Conservation (phyloP, 2,113 vertebrate species). For the Tamias sibiricus region DNA sequence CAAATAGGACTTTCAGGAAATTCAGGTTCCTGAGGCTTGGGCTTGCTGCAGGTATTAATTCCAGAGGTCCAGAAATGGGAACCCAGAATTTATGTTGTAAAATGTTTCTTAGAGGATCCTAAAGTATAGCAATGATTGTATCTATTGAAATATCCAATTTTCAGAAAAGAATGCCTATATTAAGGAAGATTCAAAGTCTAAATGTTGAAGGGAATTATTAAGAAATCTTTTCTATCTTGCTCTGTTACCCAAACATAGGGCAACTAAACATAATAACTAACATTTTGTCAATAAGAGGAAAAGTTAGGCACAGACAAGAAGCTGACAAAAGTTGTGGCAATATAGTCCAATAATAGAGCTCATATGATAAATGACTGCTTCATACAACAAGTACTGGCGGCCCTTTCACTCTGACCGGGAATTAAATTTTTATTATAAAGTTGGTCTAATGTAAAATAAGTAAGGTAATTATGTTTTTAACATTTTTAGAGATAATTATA, state of each 20-base stretch:
- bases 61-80: neutral
- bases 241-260: neutral
- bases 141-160: neutral
- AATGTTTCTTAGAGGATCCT: neutral
- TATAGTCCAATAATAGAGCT: neutral
- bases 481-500: neutral
- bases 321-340: neutral
- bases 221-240: neutral
- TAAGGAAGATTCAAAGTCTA: neutral
- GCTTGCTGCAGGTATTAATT: neutral
- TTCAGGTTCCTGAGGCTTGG: neutral
- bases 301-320: neutral
- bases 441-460: neutral
- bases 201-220: neutral
- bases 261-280: neutral
- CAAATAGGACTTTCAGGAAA: neutral
- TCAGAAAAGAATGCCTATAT: neutral
- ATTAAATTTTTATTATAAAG: neutral
- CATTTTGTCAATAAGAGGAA: neutral
- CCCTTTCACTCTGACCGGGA: neutral
- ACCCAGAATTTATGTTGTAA: neutral
- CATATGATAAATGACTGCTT: neutral
- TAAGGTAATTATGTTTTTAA: neutral
- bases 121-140: neutral
- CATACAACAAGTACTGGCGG: neutral